Percentiles rank a stretch among this genome's conserved stretches.
phyloP scores from a whole-genome alignment of 2,888 invertebrate species.

The Caenorhabditis doughertyi region DNA sequence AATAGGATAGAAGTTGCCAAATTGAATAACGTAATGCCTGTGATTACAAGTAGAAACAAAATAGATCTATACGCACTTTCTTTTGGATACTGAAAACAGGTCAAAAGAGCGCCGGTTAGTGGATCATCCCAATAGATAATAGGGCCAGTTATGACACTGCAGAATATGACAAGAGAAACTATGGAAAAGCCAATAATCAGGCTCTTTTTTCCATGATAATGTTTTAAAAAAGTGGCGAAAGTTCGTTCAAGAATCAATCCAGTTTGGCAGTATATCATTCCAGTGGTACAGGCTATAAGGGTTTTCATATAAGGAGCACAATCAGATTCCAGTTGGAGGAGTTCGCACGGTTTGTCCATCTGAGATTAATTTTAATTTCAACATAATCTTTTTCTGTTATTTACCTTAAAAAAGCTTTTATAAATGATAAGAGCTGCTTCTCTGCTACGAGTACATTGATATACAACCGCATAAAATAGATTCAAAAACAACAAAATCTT shows the following conservation, averaged over 20 bases:
- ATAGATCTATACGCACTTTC: background rate
- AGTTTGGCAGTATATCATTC: slow-evolving; percentile 39
- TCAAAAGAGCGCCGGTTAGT: background rate
- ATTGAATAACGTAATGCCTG: slow-evolving; percentile 9
- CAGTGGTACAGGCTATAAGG: background rate
- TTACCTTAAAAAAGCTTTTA: no score
- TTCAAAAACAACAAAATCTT: slow-evolving; percentile 15
- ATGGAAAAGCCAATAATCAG: background rate
- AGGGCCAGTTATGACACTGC: slow-evolving; percentile 3
- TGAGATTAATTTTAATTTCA: background rate
- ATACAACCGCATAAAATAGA: slow-evolving; percentile 12
- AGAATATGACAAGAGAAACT: background rate
- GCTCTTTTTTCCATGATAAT: background rate
- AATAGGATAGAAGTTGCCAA: slow-evolving; percentile 1
- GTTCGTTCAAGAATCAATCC: slow-evolving; percentile 34
- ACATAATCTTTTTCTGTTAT: background rate
- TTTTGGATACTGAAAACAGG: slow-evolving; percentile 21
- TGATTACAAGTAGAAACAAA: background rate
- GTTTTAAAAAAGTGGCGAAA: slow-evolving; percentile 15
- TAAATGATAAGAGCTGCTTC: slow-evolving; percentile 4
- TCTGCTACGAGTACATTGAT: slow-evolving; percentile 9
- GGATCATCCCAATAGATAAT: slow-evolving; percentile 39
- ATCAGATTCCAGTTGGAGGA: background rate
- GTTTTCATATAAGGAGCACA: slow-evolving; percentile 21
- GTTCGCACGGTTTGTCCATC: background rate